These are phyloP conservation scores for Choristoneura rosaceana DNA, from an alignment of 2,888 invertebrate species.

Conservation along the genomic window DNA sequence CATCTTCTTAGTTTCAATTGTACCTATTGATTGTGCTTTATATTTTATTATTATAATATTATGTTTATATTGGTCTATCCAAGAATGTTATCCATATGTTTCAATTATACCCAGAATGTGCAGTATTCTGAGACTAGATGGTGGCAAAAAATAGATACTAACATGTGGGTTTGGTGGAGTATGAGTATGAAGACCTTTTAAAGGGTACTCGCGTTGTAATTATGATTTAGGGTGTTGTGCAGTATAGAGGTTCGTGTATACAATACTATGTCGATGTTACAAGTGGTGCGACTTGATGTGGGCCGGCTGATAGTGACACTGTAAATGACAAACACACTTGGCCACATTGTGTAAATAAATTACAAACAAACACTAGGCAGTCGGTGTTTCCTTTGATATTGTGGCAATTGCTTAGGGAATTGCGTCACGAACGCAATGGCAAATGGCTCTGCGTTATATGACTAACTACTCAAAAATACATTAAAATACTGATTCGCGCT, in stretches of 20 bases:
- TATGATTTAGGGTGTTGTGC: not conserved
- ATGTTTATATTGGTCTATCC: not conserved
- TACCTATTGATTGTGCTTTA: not conserved
- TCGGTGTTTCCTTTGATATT: slow-evolving; percentile 53
- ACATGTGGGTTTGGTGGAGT: not conserved
- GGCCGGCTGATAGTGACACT: slow-evolving; percentile 52
- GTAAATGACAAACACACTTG: slow-evolving; percentile 55
- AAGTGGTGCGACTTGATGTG: slow-evolving; percentile 27
- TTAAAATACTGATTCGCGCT: slow-evolving; percentile 41
- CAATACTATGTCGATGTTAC: slow-evolving; percentile 37
- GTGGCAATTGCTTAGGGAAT: slow-evolving; percentile 44
- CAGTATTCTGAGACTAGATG: not conserved
- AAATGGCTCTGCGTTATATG: slow-evolving; percentile 48
- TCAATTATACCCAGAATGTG: too few species aligned
- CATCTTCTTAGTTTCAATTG: not conserved
- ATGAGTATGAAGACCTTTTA: not conserved
- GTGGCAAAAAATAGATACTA: not conserved
- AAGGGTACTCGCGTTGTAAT: not conserved
- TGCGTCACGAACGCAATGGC: slow-evolving; percentile 49
- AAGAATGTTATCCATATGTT: too few species aligned
- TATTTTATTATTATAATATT: not conserved
- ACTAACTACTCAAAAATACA: slow-evolving; percentile 41
- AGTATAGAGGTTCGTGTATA: slow-evolving; percentile 13
- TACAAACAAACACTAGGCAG: slow-evolving; percentile 48
- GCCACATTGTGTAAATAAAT: slow-evolving; percentile 59